Percentiles rank a stretch among this genome's conserved stretches.
Evolutionary conservation across 1,140 invertebrate species (phyloP).

Genomic region (Meloidogyne chitwoodi): DNA sequence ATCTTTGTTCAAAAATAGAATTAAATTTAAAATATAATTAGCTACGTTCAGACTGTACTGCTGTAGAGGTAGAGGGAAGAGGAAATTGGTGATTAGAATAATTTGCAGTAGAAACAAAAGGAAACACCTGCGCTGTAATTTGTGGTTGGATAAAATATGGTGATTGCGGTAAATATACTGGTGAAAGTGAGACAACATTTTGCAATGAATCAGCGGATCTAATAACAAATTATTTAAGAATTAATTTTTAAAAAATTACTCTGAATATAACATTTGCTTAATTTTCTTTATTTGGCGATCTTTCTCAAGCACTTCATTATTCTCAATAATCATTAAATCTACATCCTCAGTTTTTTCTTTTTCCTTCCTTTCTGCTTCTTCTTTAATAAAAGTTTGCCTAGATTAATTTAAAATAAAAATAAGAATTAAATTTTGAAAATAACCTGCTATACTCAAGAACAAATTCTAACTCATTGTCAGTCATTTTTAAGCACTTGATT

Average conservation of each 20-base stretch:
- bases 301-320: slow-evolving; percentile 24
- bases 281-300: slow-evolving; percentile 36
- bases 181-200: slow-evolving; percentile 11
- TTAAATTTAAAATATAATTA: not conserved
- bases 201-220: slow-evolving; percentile 3
- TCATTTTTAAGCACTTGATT: not conserved
- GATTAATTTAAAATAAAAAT: not conserved
- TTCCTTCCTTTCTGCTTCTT: slow-evolving; percentile 13
- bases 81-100: not conserved
- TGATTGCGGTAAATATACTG: not conserved
- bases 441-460: not conserved
- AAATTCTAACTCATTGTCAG: not conserved
- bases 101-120: not conserved
- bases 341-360: not conserved
- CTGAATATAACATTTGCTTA: slow-evolving; percentile 12
- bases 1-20: not conserved
- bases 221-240: not conserved
- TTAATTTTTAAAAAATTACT: not conserved
- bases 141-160: not conserved
- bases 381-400: slow-evolving; percentile 26
- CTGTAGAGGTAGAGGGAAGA: not conserved
- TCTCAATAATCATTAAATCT: slow-evolving; percentile 33
- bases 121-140: not conserved
- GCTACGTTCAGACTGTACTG: not conserved
- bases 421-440: not conserved